Conservation (phyloP, 2,113 vertebrate species). For the Scatophagus argus region DNA sequence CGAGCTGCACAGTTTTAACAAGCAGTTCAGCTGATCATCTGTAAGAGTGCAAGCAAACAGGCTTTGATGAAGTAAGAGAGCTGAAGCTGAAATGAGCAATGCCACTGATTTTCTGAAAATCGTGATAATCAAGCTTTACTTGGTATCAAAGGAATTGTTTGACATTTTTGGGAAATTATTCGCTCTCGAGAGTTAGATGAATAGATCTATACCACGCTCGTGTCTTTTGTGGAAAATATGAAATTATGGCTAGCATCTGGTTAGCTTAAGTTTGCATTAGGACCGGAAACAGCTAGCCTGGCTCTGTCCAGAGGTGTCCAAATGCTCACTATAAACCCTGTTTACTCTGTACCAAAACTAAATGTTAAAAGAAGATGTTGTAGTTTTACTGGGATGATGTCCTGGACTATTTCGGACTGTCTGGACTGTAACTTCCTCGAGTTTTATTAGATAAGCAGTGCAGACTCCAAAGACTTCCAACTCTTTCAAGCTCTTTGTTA, state of each 20-base stretch:
- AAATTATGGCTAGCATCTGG: neutral
- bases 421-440: neutral
- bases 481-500: neutral
- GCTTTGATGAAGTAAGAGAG: neutral
- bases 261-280: neutral
- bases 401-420: neutral
- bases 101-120: too few species aligned
- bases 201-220: neutral
- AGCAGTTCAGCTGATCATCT: neutral
- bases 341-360: neutral
- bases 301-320: neutral
- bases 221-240: neutral
- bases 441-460: neutral
- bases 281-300: neutral
- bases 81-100: neutral
- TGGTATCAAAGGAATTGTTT: neutral
- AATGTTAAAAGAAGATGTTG: neutral
- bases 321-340: neutral
- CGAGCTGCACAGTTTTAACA: neutral
- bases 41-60: neutral
- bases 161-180: neutral
- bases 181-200: neutral
- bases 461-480: neutral
- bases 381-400: neutral
- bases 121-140: too few species aligned